Conservation (phyloP, 2,797 vertebrate species). For the Channallabes apus region DNA sequence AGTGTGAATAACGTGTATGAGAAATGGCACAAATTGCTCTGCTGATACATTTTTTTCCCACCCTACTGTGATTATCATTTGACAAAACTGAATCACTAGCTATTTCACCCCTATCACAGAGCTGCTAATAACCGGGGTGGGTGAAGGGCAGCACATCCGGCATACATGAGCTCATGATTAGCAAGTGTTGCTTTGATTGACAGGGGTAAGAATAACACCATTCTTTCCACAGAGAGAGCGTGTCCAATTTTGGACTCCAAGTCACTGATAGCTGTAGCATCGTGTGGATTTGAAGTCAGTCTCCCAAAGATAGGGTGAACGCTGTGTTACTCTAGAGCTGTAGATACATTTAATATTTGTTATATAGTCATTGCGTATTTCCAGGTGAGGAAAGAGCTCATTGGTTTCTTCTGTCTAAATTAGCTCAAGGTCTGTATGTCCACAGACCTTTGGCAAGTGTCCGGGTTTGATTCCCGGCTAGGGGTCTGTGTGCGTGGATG, state of each 20-base stretch:
- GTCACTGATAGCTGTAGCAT: not conserved
- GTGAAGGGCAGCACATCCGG: not conserved
- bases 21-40: not conserved
- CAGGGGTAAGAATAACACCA: not conserved
- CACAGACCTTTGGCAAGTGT: not conserved
- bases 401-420: not conserved
- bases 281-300: not conserved
- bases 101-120: not conserved
- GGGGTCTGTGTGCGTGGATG: too few species aligned
- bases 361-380: not conserved
- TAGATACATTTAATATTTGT: not conserved
- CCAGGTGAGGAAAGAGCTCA: not conserved
- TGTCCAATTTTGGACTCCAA: not conserved
- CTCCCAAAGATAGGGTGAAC: too few species aligned
- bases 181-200: not conserved
- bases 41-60: not conserved
- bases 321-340: not conserved
- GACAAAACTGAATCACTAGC: not conserved
- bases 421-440: not conserved
- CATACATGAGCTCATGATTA: not conserved
- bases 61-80: not conserved
- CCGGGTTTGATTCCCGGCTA: too few species aligned
- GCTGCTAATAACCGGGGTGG: not conserved
- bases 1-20: not conserved
- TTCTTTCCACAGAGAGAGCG: not conserved